Evolutionary conservation across 2,797 vertebrate genomes (phyloP).

Genomic region (Lepilemur septentrionalis): DNA sequence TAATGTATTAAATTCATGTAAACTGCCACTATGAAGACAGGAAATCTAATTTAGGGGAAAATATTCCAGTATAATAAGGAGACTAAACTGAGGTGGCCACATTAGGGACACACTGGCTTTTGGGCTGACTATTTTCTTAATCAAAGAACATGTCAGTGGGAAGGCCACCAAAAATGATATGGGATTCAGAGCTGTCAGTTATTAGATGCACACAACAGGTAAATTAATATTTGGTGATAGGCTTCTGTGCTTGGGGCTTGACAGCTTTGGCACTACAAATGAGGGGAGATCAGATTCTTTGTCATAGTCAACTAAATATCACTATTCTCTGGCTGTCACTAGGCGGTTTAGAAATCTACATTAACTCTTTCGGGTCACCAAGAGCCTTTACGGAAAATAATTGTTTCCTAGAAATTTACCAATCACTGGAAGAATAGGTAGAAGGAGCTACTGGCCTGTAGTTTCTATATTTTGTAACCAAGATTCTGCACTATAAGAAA

Average conservation of each 20-base stretch:
- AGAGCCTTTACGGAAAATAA: background rate
- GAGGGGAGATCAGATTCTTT: constrained; percentile 58
- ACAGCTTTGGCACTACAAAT: constrained; percentile 71
- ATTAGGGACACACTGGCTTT: constrained; percentile 64
- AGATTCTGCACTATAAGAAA: background rate
- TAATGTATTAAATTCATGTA: constrained; percentile 80
- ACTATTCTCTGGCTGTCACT: constrained; percentile 48
- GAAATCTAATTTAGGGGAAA: constrained; percentile 77
- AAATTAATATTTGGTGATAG: constrained; percentile 75
- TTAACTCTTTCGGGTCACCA: constrained; percentile 56
- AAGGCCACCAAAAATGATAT: constrained; percentile 61
- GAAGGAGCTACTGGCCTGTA: background rate
- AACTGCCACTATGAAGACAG: constrained; percentile 77
- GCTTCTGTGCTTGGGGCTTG: constrained; percentile 54
- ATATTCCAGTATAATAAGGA: constrained; percentile 73
- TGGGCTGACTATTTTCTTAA: constrained; percentile 65
- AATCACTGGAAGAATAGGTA: background rate
- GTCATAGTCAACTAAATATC: constrained; percentile 64
- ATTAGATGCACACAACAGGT: constrained; percentile 69
- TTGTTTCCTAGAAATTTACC: background rate
- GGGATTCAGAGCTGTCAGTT: constrained; percentile 63
- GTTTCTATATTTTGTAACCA: background rate
- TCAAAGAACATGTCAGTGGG: constrained; percentile 58
- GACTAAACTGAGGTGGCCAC: constrained; percentile 56
- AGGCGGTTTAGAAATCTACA: background rate